These are phyloP conservation scores for Trachemys scripta DNA, from an alignment of 2,113 vertebrate genomes.

Conservation along the genomic window DNA sequence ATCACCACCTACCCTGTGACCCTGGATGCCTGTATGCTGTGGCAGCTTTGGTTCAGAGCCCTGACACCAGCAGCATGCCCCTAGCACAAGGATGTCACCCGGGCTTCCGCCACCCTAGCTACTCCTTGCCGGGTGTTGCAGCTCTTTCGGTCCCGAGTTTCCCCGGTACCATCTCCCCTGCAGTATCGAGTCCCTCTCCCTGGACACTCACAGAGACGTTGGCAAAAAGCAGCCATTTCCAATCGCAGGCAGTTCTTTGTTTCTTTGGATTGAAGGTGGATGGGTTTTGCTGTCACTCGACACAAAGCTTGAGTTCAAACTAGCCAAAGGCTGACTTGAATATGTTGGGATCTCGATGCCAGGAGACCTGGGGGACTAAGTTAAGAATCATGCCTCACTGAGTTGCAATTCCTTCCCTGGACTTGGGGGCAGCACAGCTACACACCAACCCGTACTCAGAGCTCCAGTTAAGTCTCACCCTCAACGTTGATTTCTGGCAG, in stretches of 20 bases:
- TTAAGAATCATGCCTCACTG: background rate
- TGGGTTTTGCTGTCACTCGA: background rate
- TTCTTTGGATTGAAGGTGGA: background rate
- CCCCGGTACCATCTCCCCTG: no score
- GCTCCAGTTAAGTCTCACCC: background rate
- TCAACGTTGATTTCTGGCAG: background rate
- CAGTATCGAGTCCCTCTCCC: no score
- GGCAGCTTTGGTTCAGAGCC: no score
- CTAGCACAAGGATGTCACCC: no score
- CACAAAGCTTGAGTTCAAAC: background rate
- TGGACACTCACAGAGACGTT: no score
- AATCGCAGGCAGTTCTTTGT: background rate
- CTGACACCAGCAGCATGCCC: no score
- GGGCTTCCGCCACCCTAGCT: no score
- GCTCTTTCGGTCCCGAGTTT: no score
- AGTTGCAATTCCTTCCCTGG: background rate
- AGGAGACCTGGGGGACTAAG: background rate
- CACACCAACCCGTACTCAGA: background rate
- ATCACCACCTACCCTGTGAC: background rate
- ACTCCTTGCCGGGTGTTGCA: no score
- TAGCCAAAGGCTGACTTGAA: background rate
- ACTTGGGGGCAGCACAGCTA: background rate
- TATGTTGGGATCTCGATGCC: background rate
- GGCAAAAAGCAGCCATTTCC: background rate
- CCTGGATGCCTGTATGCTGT: background rate